Conservation (phyloP, 2,797 vertebrate genomes). For the Tokudaia muenninki region DNA sequence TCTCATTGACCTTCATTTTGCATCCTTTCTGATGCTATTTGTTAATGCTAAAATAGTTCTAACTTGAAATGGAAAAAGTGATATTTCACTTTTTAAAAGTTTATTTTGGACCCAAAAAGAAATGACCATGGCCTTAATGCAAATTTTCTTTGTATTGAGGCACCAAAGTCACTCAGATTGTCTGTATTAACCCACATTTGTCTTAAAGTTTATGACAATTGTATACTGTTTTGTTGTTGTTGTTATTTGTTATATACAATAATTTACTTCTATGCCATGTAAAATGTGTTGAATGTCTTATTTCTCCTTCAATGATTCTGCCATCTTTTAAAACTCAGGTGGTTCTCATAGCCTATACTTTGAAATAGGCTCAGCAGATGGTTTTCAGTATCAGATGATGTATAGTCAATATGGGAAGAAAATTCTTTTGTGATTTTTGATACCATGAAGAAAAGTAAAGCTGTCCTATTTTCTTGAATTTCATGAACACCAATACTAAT, state of each 20-base stretch:
- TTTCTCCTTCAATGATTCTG: not conserved
- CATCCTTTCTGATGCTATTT: not conserved
- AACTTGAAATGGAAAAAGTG: not conserved
- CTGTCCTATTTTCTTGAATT: not conserved
- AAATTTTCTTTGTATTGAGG: not conserved
- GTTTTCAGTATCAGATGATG: not conserved
- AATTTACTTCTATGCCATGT: not conserved
- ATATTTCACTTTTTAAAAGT: too few relatives aligned
- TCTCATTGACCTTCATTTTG: not conserved
- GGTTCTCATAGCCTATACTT: not conserved
- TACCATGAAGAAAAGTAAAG: not conserved
- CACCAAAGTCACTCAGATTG: not conserved
- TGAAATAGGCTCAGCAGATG: not conserved
- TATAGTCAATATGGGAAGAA: not conserved
- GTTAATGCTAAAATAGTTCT: not conserved
- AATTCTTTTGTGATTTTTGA: not conserved
- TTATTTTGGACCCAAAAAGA: not conserved
- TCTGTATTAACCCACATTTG: not conserved
- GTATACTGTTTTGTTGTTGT: not conserved
- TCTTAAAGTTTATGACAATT: not conserved
- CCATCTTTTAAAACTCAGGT: not conserved
- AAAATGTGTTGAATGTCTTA: not conserved
- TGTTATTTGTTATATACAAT: not conserved
- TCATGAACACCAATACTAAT: not conserved
- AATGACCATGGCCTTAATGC: too few relatives aligned